These are phyloP conservation scores for Amyelois transitella DNA, from an alignment of 1,140 invertebrate species.

Conservation along the genomic window DNA sequence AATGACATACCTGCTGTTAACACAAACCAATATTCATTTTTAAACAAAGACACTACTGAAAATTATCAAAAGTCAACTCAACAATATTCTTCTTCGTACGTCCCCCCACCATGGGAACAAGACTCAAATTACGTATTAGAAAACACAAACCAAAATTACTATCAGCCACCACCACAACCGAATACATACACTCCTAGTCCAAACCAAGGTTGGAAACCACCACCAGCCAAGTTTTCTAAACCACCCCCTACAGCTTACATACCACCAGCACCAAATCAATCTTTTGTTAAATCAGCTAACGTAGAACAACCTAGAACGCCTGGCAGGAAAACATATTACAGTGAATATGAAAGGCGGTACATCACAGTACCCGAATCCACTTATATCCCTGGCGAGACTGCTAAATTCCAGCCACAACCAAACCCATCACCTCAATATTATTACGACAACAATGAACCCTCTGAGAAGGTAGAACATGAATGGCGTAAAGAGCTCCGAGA, in stretches of 20 bases:
- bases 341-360: constrained; percentile 64
- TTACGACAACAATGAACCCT: constrained; percentile 59
- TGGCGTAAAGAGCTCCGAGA: constrained; percentile 70
- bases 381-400: constrained; percentile 51
- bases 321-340: constrained; percentile 64
- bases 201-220: constrained; percentile 32
- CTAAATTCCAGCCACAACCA: constrained; percentile 53
- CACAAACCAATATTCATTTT: constrained; percentile 38
- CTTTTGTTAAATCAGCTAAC: constrained; percentile 51
- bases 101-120: constrained; percentile 67
- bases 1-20: constrained; percentile 26
- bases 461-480: constrained; percentile 53
- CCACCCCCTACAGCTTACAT: constrained; percentile 48
- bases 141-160: constrained; percentile 32
- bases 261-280: constrained; percentile 63
- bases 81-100: constrained; percentile 53
- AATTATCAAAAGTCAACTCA: constrained; percentile 44
- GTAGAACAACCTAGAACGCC: constrained; percentile 38
- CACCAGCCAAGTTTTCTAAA: constrained; percentile 46
- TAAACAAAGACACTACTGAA: constrained; percentile 39
- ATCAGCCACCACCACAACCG: constrained; percentile 34
- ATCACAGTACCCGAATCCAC: constrained; percentile 64
- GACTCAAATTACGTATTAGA: constrained; percentile 44
- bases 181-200: constrained; percentile 22
- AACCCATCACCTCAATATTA: constrained; percentile 64